Percentiles rank a stretch among this genome's conserved stretches.
Evolutionary conservation across 2,888 invertebrate genomes (phyloP).

Genomic region (Thereva unica): DNA sequence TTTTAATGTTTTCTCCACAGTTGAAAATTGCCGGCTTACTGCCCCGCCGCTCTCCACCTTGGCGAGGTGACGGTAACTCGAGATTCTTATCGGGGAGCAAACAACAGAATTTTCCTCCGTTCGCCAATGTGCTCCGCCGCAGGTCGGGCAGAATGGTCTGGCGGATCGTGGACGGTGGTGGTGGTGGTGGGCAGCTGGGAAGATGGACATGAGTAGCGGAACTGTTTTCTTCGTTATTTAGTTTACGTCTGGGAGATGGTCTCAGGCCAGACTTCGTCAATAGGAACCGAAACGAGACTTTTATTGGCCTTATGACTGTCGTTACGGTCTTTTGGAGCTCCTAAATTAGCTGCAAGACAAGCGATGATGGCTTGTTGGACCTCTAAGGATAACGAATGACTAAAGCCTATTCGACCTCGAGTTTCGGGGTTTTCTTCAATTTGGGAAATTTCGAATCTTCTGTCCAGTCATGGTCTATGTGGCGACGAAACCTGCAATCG

Average conservation of each 20-base stretch:
- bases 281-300: slow-evolving; percentile 13
- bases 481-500: no score
- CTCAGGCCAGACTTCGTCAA: background rate
- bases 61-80: slow-evolving; percentile 14
- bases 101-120: slow-evolving; percentile 32
- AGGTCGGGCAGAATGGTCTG: background rate
- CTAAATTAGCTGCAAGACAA: slow-evolving; percentile 24
- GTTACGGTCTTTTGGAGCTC: slow-evolving; percentile 20
- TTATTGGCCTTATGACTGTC: slow-evolving; percentile 17
- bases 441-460: slow-evolving; percentile 10
- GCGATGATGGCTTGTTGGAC: slow-evolving; percentile 20
- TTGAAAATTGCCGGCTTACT: slow-evolving; percentile 13
- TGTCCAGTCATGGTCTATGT: no score
- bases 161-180: background rate
- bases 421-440: background rate
- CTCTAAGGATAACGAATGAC: background rate
- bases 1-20: slow-evolving; percentile 37
- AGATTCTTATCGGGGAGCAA: slow-evolving; percentile 29
- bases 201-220: slow-evolving; percentile 34
- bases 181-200: slow-evolving; percentile 28
- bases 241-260: slow-evolving; percentile 3
- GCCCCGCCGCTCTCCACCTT: slow-evolving; percentile 6
- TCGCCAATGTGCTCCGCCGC: slow-evolving; percentile 6
- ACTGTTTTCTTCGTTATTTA: slow-evolving; percentile 14
- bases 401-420: background rate